Conservation (phyloP, 2,888 invertebrate genomes). For the Ochropacha duplaris region DNA sequence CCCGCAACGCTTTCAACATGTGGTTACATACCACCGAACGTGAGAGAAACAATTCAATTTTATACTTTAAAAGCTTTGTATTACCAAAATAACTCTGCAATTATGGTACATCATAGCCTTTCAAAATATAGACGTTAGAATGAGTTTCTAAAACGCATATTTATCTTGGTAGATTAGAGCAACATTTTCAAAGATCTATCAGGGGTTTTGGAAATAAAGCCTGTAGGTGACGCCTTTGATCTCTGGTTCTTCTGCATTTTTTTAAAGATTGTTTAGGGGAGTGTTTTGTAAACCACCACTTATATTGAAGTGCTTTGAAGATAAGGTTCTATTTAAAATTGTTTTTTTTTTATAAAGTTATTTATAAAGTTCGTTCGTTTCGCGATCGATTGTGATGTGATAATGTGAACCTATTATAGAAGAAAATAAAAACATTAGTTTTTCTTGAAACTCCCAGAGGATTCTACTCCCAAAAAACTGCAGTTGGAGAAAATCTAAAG, state of each 20-base stretch:
- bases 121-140: constrained; percentile 3
- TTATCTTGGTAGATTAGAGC: constrained; percentile 15
- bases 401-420: no score
- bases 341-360: no score
- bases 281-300: constrained; percentile 2
- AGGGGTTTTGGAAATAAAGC: constrained; percentile 42
- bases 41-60: constrained; percentile 56
- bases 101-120: not conserved
- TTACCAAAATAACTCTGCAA: constrained; percentile 3
- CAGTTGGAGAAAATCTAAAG: no score
- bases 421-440: no score
- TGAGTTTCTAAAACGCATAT: not conserved
- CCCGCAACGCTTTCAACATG: constrained; percentile 32
- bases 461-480: no score
- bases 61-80: constrained; percentile 50
- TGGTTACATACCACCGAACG: constrained; percentile 16
- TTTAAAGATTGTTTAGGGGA: constrained; percentile 29
- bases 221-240: constrained; percentile 52
- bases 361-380: not conserved
- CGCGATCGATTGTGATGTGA: no score
- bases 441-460: no score
- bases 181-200: constrained; percentile 31
- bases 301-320: not conserved
- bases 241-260: constrained; percentile 36
- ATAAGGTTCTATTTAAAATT: not conserved